A percentile compares a stretch with the other conserved stretches of the same genome.
These are phyloP conservation scores for Neostethus bicornis DNA, from an alignment of 2,797 vertebrate genomes.

Conservation along the genomic window DNA sequence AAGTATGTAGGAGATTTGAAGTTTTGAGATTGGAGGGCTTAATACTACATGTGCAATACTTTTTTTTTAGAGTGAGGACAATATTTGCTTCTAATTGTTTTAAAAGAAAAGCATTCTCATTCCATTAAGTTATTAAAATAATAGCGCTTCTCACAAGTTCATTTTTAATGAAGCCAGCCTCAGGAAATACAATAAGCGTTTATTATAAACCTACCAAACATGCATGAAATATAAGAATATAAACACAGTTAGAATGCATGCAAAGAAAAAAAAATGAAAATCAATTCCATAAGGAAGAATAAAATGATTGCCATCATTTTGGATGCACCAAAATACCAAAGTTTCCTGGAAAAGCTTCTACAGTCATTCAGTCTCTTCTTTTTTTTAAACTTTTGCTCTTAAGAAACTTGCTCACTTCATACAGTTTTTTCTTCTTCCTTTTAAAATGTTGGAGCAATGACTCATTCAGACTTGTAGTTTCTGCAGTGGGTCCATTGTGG, in stretches of 20 bases:
- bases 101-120: background rate
- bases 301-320: background rate
- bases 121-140: background rate
- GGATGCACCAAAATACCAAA: background rate
- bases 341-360: too few relatives aligned
- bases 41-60: too few relatives aligned
- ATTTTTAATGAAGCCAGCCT: background rate
- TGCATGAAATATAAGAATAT: too few relatives aligned
- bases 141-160: background rate
- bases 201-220: too few relatives aligned
- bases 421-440: slow-evolving; percentile 49
- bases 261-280: background rate
- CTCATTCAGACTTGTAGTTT: slow-evolving; percentile 65
- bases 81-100: background rate
- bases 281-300: background rate
- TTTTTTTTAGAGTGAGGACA: too few relatives aligned
- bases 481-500: slow-evolving; percentile 57
- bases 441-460: slow-evolving; percentile 61
- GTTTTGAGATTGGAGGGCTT: too few relatives aligned
- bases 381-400: too few relatives aligned
- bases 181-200: too few relatives aligned
- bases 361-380: too few relatives aligned
- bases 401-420: too few relatives aligned
- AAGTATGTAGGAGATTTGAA: too few relatives aligned
- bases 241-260: background rate